phyloP scores from a whole-genome alignment of 2,113 vertebrate species.

The Morone saxatilis region DNA sequence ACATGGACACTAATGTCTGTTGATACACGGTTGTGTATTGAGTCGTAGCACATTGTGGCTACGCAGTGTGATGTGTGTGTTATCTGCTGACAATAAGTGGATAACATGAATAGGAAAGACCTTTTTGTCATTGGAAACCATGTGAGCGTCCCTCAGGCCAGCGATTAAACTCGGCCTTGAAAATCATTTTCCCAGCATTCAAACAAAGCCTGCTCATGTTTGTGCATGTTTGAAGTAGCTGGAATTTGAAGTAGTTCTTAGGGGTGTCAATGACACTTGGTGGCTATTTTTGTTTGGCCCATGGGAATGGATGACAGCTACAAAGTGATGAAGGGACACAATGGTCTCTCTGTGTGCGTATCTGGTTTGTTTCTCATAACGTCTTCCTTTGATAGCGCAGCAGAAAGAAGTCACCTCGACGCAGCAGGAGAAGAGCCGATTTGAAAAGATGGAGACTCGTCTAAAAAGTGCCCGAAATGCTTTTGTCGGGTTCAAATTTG shows the following conservation, averaged over 20 bases:
- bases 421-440: background rate
- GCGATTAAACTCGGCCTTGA: slow-evolving; percentile 18
- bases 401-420: slow-evolving; percentile 4
- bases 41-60: background rate
- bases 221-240: slow-evolving; percentile 35
- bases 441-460: background rate
- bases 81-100: slow-evolving; percentile 52
- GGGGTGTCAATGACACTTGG: slow-evolving; percentile 49
- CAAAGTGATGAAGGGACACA: slow-evolving; percentile 38
- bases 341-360: slow-evolving; percentile 6
- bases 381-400: background rate
- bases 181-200: slow-evolving; percentile 34
- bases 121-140: slow-evolving; percentile 51
- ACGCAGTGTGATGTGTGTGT: background rate
- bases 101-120: slow-evolving; percentile 24
- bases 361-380: slow-evolving; percentile 8
- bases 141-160: slow-evolving; percentile 58
- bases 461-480: background rate
- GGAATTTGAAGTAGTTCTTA: slow-evolving; percentile 57
- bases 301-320: slow-evolving; percentile 45
- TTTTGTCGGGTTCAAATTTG: no score
- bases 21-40: background rate
- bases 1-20: background rate
- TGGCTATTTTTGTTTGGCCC: slow-evolving; percentile 56
- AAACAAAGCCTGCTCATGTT: slow-evolving; percentile 44